Conservation (phyloP, 2,888 invertebrate genomes). For the Apamea anceps region DNA sequence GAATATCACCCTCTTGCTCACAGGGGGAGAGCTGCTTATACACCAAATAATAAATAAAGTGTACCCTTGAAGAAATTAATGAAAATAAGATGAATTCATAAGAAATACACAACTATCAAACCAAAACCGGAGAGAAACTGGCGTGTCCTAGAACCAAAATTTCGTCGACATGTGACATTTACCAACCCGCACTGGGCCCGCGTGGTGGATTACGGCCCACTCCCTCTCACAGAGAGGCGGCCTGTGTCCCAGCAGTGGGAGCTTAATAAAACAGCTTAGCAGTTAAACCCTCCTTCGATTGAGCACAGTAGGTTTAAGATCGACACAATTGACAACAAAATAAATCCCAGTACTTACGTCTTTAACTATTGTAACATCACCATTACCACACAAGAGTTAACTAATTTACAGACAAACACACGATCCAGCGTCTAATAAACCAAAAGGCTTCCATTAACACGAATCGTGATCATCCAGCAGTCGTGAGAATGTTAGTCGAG, state of each 20-base stretch:
- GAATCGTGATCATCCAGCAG: constrained; percentile 50
- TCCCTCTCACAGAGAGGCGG: too few species aligned
- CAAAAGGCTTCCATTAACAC: constrained; percentile 37
- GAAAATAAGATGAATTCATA: not conserved
- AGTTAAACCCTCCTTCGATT: not conserved
- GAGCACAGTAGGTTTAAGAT: constrained; percentile 9
- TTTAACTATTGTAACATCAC: not conserved
- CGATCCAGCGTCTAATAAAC: constrained; percentile 41
- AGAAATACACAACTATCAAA: not conserved
- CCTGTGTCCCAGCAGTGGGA: too few species aligned
- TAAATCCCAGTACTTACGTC: not conserved
- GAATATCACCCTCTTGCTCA: constrained; percentile 15
- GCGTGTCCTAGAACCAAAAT: too few species aligned
- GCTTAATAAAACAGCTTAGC: not conserved
- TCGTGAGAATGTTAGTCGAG: constrained; percentile 52
- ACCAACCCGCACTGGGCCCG: too few species aligned
- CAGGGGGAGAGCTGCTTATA: not conserved
- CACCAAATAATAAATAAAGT: not conserved
- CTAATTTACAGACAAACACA: constrained; percentile 35
- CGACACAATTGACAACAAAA: constrained; percentile 6
- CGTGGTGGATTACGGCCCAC: too few species aligned
- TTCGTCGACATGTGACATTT: too few species aligned
- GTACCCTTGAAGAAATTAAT: not conserved
- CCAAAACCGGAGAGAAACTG: too few species aligned
- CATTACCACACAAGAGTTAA: constrained; percentile 29